phyloP scores from a whole-genome alignment of 2,113 vertebrate species.

The Proterorhinus semilunaris region DNA sequence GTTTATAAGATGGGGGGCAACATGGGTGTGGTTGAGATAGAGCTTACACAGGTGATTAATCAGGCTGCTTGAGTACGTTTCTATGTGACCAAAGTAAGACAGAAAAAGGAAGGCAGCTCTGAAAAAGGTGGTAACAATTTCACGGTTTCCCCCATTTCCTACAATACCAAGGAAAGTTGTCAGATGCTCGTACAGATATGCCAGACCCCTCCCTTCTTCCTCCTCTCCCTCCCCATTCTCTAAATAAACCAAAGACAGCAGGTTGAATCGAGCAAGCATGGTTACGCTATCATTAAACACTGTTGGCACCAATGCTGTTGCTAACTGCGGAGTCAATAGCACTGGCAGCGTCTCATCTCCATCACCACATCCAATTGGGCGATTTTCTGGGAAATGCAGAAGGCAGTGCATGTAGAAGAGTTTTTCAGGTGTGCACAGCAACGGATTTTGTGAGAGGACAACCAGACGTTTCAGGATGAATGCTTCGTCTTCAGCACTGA shows the following conservation, averaged over 20 bases:
- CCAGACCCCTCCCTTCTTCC: slow-evolving; percentile 65
- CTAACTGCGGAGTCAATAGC: slow-evolving; percentile 77
- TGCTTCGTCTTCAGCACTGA: slow-evolving; percentile 84
- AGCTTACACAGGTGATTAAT: slow-evolving; percentile 70
- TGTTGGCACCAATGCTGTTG: slow-evolving; percentile 76
- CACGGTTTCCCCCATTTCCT: slow-evolving; percentile 59
- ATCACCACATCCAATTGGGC: slow-evolving; percentile 77
- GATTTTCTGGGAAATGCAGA: slow-evolving; percentile 87
- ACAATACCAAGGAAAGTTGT: slow-evolving; percentile 73
- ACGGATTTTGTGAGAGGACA: slow-evolving; percentile 82
- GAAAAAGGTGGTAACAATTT: slow-evolving; percentile 79
- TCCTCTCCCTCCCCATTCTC: slow-evolving; percentile 76
- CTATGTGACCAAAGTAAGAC: slow-evolving; percentile 68
- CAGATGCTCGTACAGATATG: slow-evolving; percentile 79
- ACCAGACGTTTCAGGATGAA: slow-evolving; percentile 82
- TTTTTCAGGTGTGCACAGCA: slow-evolving; percentile 70
- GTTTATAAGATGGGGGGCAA: slow-evolving; percentile 84
- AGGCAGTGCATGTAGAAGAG: slow-evolving; percentile 87
- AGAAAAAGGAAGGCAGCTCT: slow-evolving; percentile 80
- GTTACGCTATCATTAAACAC: slow-evolving; percentile 80
- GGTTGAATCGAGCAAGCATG: slow-evolving; percentile 80
- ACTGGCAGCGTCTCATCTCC: slow-evolving; percentile 79
- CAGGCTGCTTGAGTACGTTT: slow-evolving; percentile 58
- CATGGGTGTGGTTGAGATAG: slow-evolving; percentile 72
- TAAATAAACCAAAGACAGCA: slow-evolving; percentile 80